Percentiles rank a stretch among this genome's conserved stretches.
phyloP scores from a whole-genome alignment of 2,888 invertebrate genomes.

The Hydropsyche betteni region DNA sequence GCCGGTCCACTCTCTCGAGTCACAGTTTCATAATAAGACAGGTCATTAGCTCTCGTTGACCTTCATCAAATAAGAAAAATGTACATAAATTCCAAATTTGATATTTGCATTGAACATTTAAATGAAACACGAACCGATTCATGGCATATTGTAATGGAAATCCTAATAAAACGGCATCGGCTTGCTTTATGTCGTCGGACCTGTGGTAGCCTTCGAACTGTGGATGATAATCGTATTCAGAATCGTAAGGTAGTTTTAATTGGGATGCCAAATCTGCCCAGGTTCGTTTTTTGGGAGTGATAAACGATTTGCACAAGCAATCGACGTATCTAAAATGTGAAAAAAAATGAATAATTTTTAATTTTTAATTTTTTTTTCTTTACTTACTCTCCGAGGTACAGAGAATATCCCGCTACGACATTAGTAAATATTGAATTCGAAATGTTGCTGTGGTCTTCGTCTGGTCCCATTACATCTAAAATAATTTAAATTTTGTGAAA shows the following conservation, averaged over 20 bases:
- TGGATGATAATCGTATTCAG: conserved; percentile 66
- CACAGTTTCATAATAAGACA: conserved; percentile 66
- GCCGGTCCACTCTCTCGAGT: conserved; percentile 67
- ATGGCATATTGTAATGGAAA: conserved; percentile 67
- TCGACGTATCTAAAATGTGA: conserved; percentile 59
- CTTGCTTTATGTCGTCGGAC: conserved; percentile 66
- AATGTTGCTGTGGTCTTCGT: conserved; percentile 69
- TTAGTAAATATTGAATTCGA: conserved; percentile 70
- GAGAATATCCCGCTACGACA: conserved; percentile 66
- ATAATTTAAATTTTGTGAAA: conserved; percentile 41
- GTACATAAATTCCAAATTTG: not conserved
- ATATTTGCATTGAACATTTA: not conserved
- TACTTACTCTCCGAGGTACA: conserved; percentile 68
- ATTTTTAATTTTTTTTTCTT: not conserved
- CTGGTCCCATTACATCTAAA: conserved; percentile 71
- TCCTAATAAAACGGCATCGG: conserved; percentile 68
- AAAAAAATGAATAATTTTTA: not conserved
- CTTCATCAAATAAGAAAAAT: conserved; percentile 53
- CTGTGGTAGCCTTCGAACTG: conserved; percentile 65
- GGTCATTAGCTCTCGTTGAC: conserved; percentile 65
- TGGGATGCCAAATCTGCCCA: conserved; percentile 66
- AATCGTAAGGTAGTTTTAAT: conserved; percentile 64
- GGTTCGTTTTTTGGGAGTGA: conserved; percentile 59
- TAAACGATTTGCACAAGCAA: conserved; percentile 62
- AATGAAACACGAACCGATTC: conserved; percentile 58